These are phyloP conservation scores for Dendroctonus valens DNA, from an alignment of 1,140 invertebrate species.

Conservation along the genomic window DNA sequence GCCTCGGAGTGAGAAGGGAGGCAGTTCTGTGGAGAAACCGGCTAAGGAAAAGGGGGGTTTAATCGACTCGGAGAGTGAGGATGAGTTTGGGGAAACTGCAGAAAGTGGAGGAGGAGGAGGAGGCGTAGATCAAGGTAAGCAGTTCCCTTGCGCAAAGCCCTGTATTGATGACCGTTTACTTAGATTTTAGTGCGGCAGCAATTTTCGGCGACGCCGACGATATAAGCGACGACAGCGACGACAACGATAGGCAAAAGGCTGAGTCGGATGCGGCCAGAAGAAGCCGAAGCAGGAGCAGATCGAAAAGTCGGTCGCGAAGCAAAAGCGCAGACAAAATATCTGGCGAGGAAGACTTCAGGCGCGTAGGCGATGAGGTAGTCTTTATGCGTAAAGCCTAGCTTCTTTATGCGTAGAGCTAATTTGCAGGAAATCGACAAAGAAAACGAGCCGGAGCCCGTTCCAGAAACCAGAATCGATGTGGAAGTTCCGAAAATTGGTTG, in stretches of 20 bases:
- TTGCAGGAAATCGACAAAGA: conserved; percentile 62
- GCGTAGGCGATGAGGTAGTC: conserved; percentile 22
- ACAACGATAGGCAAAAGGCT: conserved; percentile 61
- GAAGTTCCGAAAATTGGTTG: conserved; percentile 94
- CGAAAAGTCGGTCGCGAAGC: conserved; percentile 44
- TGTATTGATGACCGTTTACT: too few species aligned
- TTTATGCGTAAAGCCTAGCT: conserved; percentile 11
- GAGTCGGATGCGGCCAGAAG: conserved; percentile 44
- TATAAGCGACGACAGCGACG: conserved; percentile 81
- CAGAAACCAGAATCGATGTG: conserved; percentile 93
- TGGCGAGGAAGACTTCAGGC: conserved; percentile 37
- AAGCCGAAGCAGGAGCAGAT: conserved; percentile 46
- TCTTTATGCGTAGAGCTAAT: conserved; percentile 26
- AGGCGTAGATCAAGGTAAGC: conserved; percentile 42
- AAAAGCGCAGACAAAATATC: conserved; percentile 50
- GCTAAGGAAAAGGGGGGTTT: conserved; percentile 51
- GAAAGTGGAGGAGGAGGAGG: conserved; percentile 46
- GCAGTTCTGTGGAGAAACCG: conserved; percentile 46
- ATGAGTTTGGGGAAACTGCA: too few species aligned
- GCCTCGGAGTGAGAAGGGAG: conserved; percentile 38
- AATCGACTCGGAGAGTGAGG: conserved; percentile 58
- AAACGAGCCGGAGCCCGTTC: conserved; percentile 73
- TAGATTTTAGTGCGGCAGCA: conserved; percentile 66
- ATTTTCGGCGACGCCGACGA: conserved; percentile 91
- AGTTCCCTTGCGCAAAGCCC: neutral